Evolutionary conservation across 2,113 vertebrate genomes (phyloP).

Genomic region (Mugil cephalus): DNA sequence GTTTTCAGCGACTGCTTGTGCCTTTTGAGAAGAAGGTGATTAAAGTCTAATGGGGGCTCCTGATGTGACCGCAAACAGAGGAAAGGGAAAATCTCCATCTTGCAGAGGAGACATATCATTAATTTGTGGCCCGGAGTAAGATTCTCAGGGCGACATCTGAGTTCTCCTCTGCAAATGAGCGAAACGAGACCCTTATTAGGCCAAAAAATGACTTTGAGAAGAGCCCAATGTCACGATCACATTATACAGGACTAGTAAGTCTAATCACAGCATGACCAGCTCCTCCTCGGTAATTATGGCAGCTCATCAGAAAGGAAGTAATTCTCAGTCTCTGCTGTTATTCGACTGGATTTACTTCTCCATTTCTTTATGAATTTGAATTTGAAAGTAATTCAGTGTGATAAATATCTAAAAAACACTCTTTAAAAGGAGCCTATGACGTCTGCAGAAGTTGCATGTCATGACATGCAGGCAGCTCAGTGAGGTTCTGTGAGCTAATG

Average conservation of each 20-base stretch:
- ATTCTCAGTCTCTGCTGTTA: not conserved
- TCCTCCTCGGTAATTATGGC: constrained; percentile 15
- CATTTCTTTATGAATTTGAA: no score
- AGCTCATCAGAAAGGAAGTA: constrained; percentile 19
- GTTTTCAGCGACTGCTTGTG: constrained; percentile 39
- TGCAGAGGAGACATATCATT: constrained; percentile 57
- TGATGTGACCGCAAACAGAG: constrained; percentile 49
- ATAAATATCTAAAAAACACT: no score
- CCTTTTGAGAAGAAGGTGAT: constrained; percentile 19
- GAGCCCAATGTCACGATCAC: constrained; percentile 37
- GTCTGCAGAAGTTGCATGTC: no score
- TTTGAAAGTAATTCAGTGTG: no score
- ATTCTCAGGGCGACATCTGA: constrained; percentile 4
- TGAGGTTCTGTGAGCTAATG: no score
- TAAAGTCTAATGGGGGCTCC: constrained; percentile 46
- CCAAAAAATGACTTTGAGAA: constrained; percentile 42
- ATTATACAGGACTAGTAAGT: not conserved
- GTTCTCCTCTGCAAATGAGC: constrained; percentile 25
- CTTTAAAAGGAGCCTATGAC: no score
- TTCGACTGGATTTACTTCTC: no score
- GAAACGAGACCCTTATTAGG: constrained; percentile 8
- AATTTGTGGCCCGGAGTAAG: constrained; percentile 63
- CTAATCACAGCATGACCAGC: constrained; percentile 3
- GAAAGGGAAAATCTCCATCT: constrained; percentile 38
- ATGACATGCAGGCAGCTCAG: no score